Conservation (phyloP, 2,888 invertebrate genomes). For the Drosophila eohydei region DNA sequence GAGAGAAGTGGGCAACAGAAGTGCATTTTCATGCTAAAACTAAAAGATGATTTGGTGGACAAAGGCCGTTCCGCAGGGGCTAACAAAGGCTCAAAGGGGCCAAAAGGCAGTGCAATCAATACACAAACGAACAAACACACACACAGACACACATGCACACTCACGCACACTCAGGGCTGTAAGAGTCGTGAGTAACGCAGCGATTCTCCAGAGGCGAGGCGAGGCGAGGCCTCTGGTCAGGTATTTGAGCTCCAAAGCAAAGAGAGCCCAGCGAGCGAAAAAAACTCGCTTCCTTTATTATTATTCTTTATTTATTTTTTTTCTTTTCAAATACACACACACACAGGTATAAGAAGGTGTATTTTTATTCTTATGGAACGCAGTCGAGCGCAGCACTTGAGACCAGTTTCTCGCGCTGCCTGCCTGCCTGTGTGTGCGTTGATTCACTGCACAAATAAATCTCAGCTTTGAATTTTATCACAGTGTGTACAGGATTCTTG, state of each 20-base stretch:
- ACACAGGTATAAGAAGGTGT: conserved; percentile 45
- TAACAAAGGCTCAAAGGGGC: conserved; percentile 45
- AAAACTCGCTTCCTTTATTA: conserved; percentile 63
- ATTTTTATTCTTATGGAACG: conserved; percentile 66
- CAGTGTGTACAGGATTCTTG: conserved; percentile 65
- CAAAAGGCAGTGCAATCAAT: conserved; percentile 42
- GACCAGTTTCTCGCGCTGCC: conserved; percentile 65
- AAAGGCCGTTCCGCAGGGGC: conserved; percentile 37
- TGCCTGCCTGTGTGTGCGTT: conserved; percentile 48
- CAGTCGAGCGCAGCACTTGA: conserved; percentile 73
- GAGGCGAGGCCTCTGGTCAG: conserved; percentile 50
- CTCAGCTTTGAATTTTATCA: conserved; percentile 75
- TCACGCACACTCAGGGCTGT: conserved; percentile 47
- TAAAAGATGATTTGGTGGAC: conserved; percentile 50
- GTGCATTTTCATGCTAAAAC: conserved; percentile 68
- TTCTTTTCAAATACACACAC: conserved; percentile 64
- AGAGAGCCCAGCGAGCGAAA: conserved; percentile 23
- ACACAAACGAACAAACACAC: conserved; percentile 30
- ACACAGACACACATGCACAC: conserved; percentile 30
- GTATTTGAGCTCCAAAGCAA: conserved; percentile 56
- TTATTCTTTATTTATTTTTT: conserved; percentile 61
- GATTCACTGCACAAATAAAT: conserved; percentile 79
- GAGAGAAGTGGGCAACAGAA: conserved; percentile 16
- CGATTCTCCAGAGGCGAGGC: conserved; percentile 31
- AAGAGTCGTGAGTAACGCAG: conserved; percentile 32